These are phyloP conservation scores for Azorinus chamasolen DNA, from an alignment of 2,888 invertebrate species.

Conservation along the genomic window DNA sequence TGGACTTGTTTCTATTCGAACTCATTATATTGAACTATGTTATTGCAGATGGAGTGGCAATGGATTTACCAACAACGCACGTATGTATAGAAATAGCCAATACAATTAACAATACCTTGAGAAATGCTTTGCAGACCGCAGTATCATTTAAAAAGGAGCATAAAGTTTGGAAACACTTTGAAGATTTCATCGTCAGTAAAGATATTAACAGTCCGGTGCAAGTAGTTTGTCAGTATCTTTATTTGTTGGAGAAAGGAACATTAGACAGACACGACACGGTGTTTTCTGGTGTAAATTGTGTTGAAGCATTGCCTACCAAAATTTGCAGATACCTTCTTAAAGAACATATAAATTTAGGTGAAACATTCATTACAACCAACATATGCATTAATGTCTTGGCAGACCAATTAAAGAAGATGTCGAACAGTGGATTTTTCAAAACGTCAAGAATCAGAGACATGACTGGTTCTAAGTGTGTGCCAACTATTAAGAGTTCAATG, in stretches of 20 bases:
- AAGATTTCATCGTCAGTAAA: slow-evolving; percentile 49
- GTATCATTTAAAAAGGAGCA: slow-evolving; percentile 57
- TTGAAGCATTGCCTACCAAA: slow-evolving; percentile 34
- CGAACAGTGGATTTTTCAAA: slow-evolving; percentile 68
- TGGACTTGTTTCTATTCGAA: slow-evolving; percentile 72
- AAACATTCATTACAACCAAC: slow-evolving; percentile 64
- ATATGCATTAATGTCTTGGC: slow-evolving; percentile 69
- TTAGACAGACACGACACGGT: slow-evolving; percentile 60
- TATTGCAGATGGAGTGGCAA: slow-evolving; percentile 41
- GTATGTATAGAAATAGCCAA: slow-evolving; percentile 71
- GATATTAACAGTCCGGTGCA: slow-evolving; percentile 71
- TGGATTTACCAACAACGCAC: slow-evolving; percentile 44
- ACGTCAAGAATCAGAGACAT: slow-evolving; percentile 46
- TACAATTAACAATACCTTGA: slow-evolving; percentile 60
- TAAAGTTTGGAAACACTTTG: slow-evolving; percentile 57
- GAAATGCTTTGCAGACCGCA: slow-evolving; percentile 65
- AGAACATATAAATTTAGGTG: slow-evolving; percentile 42
- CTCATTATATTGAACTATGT: slow-evolving; percentile 62
- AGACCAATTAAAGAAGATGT: slow-evolving; percentile 76
- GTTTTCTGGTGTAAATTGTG: slow-evolving; percentile 37
- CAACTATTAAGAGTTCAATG: slow-evolving; percentile 37
- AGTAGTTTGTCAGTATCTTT: slow-evolving; percentile 69
- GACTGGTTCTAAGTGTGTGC: slow-evolving; percentile 26
- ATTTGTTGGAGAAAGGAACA: slow-evolving; percentile 32
- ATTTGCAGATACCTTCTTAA: slow-evolving; percentile 52